Base-by-base conservation (phyloP, 1,140 invertebrate genomes). In the Microplitis mediator region DNA sequence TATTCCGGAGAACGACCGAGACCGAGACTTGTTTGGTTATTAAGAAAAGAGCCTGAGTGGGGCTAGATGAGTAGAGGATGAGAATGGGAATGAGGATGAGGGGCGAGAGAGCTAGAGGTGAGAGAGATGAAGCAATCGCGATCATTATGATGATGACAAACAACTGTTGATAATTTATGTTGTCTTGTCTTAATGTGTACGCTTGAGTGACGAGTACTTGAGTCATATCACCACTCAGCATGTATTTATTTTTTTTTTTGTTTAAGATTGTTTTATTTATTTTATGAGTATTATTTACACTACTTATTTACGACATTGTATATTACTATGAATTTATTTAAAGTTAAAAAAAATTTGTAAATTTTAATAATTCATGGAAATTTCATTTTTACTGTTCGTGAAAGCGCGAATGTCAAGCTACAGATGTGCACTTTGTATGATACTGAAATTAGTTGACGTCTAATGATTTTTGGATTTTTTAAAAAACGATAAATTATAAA, bases 121-220 rank as follows among this genome's bases (percentile, higher is more conserved):
- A 45, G 39, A 45, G 39, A 45, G 39, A 45, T 3, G 39, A 45
- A 11, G 39, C 6, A 45, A n/a, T 9, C 39, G 11, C 11, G 6
- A 45, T 45, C 39, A 45, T 45, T 45, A 35, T 60, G 67, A 69
- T 61, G 56, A 69, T 60, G 54, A 69, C 54, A 61, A 69, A 69
- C 67, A n/a, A 50, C 56, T 69, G 32, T 35, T 68, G 66, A 56
- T 68, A 51, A 68, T 52, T 13, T 31, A 66, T 16, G 45, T 64
- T 31, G 16, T 66, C 13, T 51, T 51, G 50, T 32, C 45, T 50
- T 45, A 31, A 23, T 51, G 31, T 66, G 50, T 34, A 8, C 36
- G 51, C 52, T 58, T 16, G 36, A 58, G 66, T 68, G 66, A 68
- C 52, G 35, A 68, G 36, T 36, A 35, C 31, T 68, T 58, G 52